Percentiles rank a stretch among this genome's conserved stretches.
Evolutionary conservation across 1,140 invertebrate genomes (phyloP).

Genomic region (Ladona fulva): DNA sequence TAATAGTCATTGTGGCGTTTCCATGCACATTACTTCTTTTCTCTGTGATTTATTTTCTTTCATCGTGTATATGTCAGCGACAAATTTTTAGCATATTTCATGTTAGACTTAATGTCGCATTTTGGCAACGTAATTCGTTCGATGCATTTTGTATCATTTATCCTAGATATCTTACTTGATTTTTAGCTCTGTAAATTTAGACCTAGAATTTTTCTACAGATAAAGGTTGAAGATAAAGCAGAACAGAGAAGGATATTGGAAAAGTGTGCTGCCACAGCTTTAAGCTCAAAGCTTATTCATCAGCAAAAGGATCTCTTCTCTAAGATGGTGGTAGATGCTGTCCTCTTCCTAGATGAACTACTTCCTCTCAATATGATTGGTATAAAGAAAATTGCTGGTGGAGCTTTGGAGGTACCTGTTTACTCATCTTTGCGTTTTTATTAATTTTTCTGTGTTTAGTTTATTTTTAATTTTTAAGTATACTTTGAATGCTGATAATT

Average conservation of each 20-base stretch:
- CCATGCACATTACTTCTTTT: too few species aligned
- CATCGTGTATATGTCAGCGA: too few species aligned
- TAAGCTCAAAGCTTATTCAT: conserved; percentile 94
- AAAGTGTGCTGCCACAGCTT: conserved; percentile 92
- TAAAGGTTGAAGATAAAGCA: neutral
- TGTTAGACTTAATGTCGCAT: too few species aligned
- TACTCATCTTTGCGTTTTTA: neutral
- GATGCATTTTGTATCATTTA: too few species aligned
- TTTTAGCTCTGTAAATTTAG: conserved; percentile 14
- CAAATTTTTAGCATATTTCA: too few species aligned
- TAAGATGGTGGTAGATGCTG: conserved; percentile 95
- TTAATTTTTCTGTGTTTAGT: too few species aligned
- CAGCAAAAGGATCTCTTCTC: conserved; percentile 94
- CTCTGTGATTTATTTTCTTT: too few species aligned
- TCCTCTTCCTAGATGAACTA: conserved; percentile 84
- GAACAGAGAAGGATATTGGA: conserved; percentile 51
- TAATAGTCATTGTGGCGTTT: too few species aligned
- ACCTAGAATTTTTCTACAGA: conserved; percentile 17
- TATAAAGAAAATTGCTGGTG: conserved; percentile 96
- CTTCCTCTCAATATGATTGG: conserved; percentile 98
- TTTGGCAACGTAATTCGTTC: too few species aligned
- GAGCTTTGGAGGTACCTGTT: conserved; percentile 65
- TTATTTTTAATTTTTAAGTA: too few species aligned
- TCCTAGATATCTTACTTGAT: too few species aligned
- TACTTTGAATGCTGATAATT: too few species aligned